Conservation (phyloP, 2,888 invertebrate species). For the Apocheima hispidaria region DNA sequence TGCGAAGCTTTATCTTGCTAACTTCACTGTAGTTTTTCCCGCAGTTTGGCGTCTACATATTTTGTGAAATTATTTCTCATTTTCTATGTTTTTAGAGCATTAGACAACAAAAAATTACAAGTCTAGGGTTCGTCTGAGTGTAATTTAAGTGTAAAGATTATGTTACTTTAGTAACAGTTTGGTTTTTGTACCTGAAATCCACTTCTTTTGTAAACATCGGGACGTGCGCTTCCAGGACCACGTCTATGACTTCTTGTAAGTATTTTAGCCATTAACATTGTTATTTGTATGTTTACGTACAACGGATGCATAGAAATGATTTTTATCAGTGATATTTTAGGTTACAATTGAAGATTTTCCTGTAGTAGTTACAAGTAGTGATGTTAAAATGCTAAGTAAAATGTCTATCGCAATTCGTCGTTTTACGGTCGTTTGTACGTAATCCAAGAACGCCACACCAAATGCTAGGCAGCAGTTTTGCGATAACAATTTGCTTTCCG, state of each 20-base stretch:
- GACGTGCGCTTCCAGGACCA: slow-evolving; percentile 81
- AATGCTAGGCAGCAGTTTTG: slow-evolving; percentile 15
- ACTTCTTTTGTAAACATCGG: slow-evolving; percentile 84
- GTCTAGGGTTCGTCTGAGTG: slow-evolving; percentile 65
- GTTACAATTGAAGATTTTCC: slow-evolving; percentile 60
- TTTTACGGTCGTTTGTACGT: slow-evolving; percentile 54
- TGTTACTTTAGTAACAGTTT: slow-evolving; percentile 73
- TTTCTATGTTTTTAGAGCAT: slow-evolving; percentile 80
- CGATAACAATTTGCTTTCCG: slow-evolving; percentile 2
- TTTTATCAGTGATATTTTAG: slow-evolving; percentile 53
- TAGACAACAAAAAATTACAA: slow-evolving; percentile 59
- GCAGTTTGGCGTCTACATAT: slow-evolving; percentile 84
- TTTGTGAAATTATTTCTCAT: slow-evolving; percentile 70
- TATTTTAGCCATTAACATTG: slow-evolving; percentile 73
- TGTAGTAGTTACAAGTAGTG: slow-evolving; percentile 61
- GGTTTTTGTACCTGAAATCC: slow-evolving; percentile 66
- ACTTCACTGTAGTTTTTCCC: slow-evolving; percentile 85
- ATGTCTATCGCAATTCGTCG: slow-evolving; percentile 58
- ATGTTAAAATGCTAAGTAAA: slow-evolving; percentile 64
- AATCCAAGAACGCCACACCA: slow-evolving; percentile 55
- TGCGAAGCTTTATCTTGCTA: slow-evolving; percentile 61
- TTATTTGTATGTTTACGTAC: slow-evolving; percentile 56
- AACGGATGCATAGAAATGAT: slow-evolving; percentile 48
- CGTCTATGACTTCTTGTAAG: slow-evolving; percentile 85
- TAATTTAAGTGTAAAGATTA: slow-evolving; percentile 67